Evolutionary conservation across 2,888 invertebrate genomes (phyloP), one percentile per base, ranked within the genome.

Genomic region (Microchrysa polita): DNA sequence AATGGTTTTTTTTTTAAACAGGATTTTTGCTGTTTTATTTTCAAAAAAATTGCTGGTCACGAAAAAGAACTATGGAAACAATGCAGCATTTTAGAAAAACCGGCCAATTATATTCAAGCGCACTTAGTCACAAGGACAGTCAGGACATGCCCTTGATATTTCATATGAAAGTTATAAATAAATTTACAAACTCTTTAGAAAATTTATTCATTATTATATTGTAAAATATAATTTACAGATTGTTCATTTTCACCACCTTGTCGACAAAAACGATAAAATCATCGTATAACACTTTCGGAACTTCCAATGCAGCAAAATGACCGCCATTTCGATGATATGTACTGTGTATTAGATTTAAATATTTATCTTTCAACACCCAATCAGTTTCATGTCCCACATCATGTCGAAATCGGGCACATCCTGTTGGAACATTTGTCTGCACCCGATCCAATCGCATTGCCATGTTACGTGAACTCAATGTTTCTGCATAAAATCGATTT

Each of bases 241-340:
- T 65, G 22, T 34, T 52, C 5, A 60, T 42, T 23, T 60, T 60
- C 9, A 48, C 81, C 7, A 81, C 82, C 76, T 87, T 87, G 0
- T 83, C 80, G 0, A 91, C 87, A 72, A 91, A 90, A 0, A 83
- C 80, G 80, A 88, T 89, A 9, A 97, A 83, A 80, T 96, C 94
- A 0, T 88, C 84, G 2, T 92, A 90, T 23, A 97, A 79, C 0
- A 91, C 78, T 53, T 88, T 83, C 0, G 96, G 95, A 75, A 89
- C 87, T 82, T 97, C 94, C 73, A 95, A 86, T 0, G 95, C 94
- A 0, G 92, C 92, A 82, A 96, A 97, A 82, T 96, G 96, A 0
- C 97, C 97, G 0, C 94, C 95, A 2, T 88, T 86, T 0, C 88
- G 85, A 42, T 91, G 86, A 57, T 90, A 86, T 0, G 88, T 90